A percentile compares a stretch with the other conserved stretches of the same genome.
These are phyloP conservation scores for Hydropotes inermis DNA, from an alignment of 2,113 vertebrate genomes.

Conservation along the genomic window DNA sequence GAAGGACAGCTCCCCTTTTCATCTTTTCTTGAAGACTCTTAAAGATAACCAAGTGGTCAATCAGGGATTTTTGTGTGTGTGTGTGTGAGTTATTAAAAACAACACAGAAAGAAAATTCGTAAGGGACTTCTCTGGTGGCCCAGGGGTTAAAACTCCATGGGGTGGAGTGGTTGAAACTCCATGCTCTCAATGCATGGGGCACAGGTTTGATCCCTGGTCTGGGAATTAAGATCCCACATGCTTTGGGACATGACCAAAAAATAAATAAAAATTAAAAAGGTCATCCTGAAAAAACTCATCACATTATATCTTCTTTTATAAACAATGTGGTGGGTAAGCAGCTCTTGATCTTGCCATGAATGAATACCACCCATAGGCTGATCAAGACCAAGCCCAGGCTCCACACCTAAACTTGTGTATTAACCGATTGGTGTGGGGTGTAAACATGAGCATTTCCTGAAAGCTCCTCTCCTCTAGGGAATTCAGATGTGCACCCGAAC, in stretches of 20 bases:
- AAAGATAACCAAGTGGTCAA: background rate
- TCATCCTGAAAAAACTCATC: background rate
- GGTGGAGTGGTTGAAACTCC: background rate
- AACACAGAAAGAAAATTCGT: background rate
- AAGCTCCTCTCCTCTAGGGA: background rate
- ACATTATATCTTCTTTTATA: background rate
- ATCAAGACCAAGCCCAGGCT: fast-evolving
- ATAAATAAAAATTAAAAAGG: background rate
- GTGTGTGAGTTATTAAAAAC: background rate
- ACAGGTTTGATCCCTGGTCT: background rate
- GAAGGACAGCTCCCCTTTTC: background rate
- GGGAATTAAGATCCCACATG: background rate
- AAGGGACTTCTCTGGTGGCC: background rate
- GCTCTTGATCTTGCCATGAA: background rate
- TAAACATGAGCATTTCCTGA: background rate
- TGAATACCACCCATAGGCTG: background rate
- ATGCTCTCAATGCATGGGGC: background rate
- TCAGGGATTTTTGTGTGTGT: background rate
- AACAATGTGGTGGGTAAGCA: background rate
- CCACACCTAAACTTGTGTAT: background rate
- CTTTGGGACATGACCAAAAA: background rate
- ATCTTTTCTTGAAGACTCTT: background rate
- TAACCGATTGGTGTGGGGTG: background rate
- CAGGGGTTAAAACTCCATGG: background rate
- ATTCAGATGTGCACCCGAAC: background rate